Evolutionary conservation across 2,113 vertebrate genomes (phyloP).

Genomic region (Xiphophorus hellerii): DNA sequence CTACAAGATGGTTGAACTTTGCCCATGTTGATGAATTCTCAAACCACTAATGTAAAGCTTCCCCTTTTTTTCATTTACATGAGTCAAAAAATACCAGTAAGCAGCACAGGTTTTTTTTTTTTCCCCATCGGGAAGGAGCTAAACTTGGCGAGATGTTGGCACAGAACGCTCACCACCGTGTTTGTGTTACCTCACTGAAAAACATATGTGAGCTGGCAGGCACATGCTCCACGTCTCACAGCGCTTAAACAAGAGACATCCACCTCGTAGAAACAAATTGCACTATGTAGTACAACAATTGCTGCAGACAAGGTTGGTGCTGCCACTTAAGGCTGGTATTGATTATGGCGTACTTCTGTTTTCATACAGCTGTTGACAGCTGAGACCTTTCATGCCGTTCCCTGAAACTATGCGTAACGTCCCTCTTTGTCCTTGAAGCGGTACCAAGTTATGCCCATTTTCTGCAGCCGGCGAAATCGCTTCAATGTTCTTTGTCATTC

Average conservation of each 20-base stretch:
- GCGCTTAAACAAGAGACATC: conserved; percentile 1
- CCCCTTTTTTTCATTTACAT: neutral
- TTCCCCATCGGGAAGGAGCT: neutral
- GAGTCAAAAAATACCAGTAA: neutral
- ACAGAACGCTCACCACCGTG: neutral
- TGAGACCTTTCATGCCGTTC: neutral
- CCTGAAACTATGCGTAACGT: neutral
- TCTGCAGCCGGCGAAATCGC: conserved; percentile 2
- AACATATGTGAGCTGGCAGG: neutral
- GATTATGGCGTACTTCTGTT: conserved; percentile 5
- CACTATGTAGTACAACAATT: neutral
- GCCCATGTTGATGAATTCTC: conserved; percentile 32
- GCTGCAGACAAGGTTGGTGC: conserved; percentile 19
- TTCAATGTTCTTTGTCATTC: neutral
- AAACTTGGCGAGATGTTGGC: neutral
- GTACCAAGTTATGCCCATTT: neutral
- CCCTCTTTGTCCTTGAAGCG: conserved; percentile 46
- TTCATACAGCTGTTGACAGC: conserved; percentile 31
- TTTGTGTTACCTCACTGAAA: neutral
- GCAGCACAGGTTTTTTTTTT: neutral
- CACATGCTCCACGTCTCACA: neutral
- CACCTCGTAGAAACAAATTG: neutral
- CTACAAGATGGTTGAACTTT: conserved; percentile 45
- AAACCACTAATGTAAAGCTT: conserved; percentile 33
- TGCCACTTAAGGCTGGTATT: conserved; percentile 3